phyloP scores from a whole-genome alignment of 1,140 invertebrate species.

The Drosophila insularis region DNA sequence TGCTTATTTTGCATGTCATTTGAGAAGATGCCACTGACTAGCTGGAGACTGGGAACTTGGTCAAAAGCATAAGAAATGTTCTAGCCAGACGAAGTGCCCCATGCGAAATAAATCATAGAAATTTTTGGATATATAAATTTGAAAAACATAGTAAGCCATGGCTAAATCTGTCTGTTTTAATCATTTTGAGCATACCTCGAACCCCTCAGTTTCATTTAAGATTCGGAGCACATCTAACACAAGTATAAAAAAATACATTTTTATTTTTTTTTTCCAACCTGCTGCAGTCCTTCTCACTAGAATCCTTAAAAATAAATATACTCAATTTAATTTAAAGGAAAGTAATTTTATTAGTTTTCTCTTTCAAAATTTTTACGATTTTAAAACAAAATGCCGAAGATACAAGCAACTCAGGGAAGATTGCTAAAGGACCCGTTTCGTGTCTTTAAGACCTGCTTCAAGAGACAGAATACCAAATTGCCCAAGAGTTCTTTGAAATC shows the following conservation, averaged over 20 bases:
- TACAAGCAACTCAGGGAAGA: neutral
- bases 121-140: slow-evolving; percentile 29
- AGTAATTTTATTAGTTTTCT: no score
- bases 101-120: slow-evolving; percentile 32
- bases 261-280: neutral
- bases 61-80: slow-evolving; percentile 1
- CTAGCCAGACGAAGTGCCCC: neutral
- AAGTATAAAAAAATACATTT: neutral
- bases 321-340: no score
- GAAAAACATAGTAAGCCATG: neutral
- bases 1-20: slow-evolving; percentile 61
- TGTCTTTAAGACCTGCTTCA: neutral
- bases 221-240: neutral
- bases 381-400: no score
- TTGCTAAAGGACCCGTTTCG: neutral
- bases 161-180: neutral
- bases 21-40: slow-evolving; percentile 22
- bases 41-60: slow-evolving; percentile 32
- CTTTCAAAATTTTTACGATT: no score
- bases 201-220: neutral
- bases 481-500: neutral
- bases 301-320: neutral
- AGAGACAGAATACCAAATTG: neutral
- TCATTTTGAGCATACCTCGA: neutral
- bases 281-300: neutral